Base-by-base conservation (phyloP, 2,797 vertebrate genomes). In the Miichthys miiuy region DNA sequence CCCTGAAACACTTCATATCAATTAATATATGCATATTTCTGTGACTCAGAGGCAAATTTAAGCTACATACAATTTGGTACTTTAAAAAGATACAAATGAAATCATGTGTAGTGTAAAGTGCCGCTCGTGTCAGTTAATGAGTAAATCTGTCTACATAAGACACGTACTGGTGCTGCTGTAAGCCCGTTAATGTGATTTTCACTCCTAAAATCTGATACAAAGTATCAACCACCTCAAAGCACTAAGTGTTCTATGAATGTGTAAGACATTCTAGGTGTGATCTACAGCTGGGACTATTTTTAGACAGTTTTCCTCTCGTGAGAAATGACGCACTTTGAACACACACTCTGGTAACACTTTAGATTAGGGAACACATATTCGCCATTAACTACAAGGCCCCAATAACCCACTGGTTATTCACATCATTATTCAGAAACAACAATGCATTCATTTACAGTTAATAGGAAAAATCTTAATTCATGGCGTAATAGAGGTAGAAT, bases 301-400 rank as follows among this genome's bases (percentile, higher is more conserved):
- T 83, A 75, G 78, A 78, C 65, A 20, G 23, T 70, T 65, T 75
- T 47, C 60, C 51, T 72, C 73, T 72, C 65, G 23, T 46, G 83
- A 80, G 79, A 80, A 83, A 70, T 79, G 80, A 80, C 18, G 34
- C 71, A 61, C 77, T 68, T 80, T n/a, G n/a, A 72, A 65, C 77
- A 69, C 72, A 57, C 27, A 38, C 60, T 50, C 34, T 64, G 30
- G 30, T 34, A 7, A 34, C 30, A 7, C 30, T 34, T 34, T 7
- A 34, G 30, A 34, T 34, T 34, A 34, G 30, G 30, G 30, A 34
- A 34, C 30, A 34, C 30, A 34, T 34, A 34, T 34, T 34, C 6
- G 6, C 30, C 30, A 34, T 34, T 34, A 34, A 34, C 6, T 34
- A 34, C 30, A 34, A 34, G 30, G 30, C 30, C 30, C 30, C 30